Evolutionary conservation across 2,797 vertebrate species (phyloP).

Genomic region (Liasis olivaceus): DNA sequence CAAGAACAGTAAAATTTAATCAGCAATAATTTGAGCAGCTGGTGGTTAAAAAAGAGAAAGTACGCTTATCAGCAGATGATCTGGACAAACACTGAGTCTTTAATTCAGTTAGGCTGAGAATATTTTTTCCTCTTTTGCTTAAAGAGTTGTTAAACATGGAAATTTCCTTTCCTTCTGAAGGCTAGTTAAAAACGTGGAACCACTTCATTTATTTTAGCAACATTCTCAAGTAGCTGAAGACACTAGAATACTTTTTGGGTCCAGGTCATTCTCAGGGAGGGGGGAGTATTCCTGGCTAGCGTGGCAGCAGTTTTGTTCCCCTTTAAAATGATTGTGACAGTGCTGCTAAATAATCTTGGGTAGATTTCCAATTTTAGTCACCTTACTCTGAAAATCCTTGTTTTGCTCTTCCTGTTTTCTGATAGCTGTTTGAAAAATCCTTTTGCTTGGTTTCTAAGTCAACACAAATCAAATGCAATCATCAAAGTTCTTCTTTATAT

Average conservation of each 20-base stretch:
- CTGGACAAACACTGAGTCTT: not conserved
- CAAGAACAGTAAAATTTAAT: not conserved
- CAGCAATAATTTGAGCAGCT: not conserved
- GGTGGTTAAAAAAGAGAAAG: not conserved
- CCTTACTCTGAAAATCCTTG: slow-evolving; percentile 9
- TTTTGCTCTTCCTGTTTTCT: slow-evolving; percentile 52
- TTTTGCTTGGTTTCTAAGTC: slow-evolving; percentile 63
- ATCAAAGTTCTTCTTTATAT: slow-evolving; percentile 82
- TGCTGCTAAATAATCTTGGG: not conserved
- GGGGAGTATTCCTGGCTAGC: not conserved
- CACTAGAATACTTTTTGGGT: not conserved
- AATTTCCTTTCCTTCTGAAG: not conserved
- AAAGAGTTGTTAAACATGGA: not conserved
- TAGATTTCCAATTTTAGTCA: accelerated
- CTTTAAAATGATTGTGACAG: not conserved
- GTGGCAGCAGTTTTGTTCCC: not conserved
- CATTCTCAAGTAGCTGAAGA: not conserved
- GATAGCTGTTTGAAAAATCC: slow-evolving; percentile 59
- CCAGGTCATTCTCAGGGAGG: not conserved
- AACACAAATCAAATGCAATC: slow-evolving; percentile 75
- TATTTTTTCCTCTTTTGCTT: not conserved
- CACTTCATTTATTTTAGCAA: not conserved
- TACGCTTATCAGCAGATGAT: not conserved
- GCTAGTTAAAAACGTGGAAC: not conserved
- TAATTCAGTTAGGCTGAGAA: not conserved